Conservation (phyloP, 2,797 vertebrate genomes). For the Pteronotus mesoamericanus region DNA sequence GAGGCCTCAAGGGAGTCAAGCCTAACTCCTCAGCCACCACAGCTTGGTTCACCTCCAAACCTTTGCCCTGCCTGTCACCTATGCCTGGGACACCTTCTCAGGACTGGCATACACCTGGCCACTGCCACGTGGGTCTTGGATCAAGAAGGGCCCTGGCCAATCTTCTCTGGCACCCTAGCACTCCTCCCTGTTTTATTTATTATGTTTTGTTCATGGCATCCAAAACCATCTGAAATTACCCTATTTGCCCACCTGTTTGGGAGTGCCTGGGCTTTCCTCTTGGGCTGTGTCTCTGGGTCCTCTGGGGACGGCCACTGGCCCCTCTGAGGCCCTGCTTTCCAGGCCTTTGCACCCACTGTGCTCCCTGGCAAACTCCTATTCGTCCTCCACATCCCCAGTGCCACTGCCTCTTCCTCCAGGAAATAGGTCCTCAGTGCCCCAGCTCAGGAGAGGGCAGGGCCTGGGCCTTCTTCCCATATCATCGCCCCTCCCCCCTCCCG, state of each 20-base stretch:
- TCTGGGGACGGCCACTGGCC: neutral
- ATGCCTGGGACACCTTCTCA: neutral
- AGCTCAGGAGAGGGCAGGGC: neutral
- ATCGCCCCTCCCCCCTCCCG: neutral
- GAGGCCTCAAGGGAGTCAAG: neutral
- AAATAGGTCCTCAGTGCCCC: neutral
- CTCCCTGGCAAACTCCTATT: conserved; percentile 32
- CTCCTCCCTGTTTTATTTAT: neutral
- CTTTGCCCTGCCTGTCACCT: neutral
- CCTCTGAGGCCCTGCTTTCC: neutral
- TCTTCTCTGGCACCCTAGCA: neutral
- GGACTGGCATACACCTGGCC: neutral
- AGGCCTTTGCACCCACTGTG: neutral
- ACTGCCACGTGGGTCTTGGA: neutral
- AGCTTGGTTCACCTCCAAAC: neutral
- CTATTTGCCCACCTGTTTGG: neutral
- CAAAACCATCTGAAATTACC: neutral
- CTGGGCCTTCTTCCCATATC: neutral
- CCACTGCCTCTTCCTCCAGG: neutral
- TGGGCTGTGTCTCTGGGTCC: neutral
- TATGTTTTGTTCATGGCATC: neutral
- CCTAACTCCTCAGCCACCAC: neutral
- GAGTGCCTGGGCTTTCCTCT: neutral
- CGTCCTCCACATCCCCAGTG: neutral
- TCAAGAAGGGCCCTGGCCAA: neutral